phyloP scores from a whole-genome alignment of 2,888 invertebrate genomes.

The Ochlodes sylvanus region DNA sequence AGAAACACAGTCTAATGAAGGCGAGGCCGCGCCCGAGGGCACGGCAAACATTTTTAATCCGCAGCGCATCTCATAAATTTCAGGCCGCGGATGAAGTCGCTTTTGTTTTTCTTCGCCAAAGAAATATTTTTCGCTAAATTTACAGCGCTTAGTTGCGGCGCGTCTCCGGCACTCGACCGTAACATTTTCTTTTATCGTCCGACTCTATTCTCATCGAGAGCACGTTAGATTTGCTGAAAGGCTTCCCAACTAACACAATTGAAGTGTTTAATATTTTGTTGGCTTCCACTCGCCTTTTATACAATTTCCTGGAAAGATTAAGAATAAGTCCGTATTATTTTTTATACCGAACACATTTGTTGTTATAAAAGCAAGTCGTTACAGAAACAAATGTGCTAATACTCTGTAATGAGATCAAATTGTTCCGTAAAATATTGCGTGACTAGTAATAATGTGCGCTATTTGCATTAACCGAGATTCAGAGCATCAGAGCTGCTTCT shows the following conservation, averaged over 20 bases:
- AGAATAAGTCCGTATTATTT: slow-evolving; percentile 8
- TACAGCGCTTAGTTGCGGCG: slow-evolving; percentile 65
- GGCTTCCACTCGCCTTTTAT: slow-evolving; percentile 31
- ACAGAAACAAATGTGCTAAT: slow-evolving; percentile 22
- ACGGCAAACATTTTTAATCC: slow-evolving; percentile 82
- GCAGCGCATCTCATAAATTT: slow-evolving; percentile 82
- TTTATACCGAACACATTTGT: slow-evolving; percentile 8
- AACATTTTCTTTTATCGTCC: slow-evolving; percentile 57
- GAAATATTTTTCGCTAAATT: slow-evolving; percentile 76
- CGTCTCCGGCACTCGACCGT: slow-evolving; percentile 51
- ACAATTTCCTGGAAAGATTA: slow-evolving; percentile 31
- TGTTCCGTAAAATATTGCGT: slow-evolving; percentile 28
- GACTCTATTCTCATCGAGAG: slow-evolving; percentile 57
- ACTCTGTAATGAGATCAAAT: slow-evolving; percentile 17
- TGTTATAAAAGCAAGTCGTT: slow-evolving; percentile 15
- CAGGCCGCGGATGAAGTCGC: slow-evolving; percentile 72
- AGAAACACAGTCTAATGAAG: slow-evolving; percentile 77
- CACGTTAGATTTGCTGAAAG: slow-evolving; percentile 44
- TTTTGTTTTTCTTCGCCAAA: slow-evolving; percentile 76
- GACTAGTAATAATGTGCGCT: slow-evolving; percentile 26
- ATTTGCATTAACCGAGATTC: slow-evolving; percentile 30
- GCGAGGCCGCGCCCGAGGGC: slow-evolving; percentile 70
- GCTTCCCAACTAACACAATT: slow-evolving; percentile 37
- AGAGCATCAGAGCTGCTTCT: slow-evolving; percentile 4
- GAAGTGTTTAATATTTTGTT: slow-evolving; percentile 36